Conservation (phyloP, 2,888 invertebrate species). For the Cantharis nigra region DNA sequence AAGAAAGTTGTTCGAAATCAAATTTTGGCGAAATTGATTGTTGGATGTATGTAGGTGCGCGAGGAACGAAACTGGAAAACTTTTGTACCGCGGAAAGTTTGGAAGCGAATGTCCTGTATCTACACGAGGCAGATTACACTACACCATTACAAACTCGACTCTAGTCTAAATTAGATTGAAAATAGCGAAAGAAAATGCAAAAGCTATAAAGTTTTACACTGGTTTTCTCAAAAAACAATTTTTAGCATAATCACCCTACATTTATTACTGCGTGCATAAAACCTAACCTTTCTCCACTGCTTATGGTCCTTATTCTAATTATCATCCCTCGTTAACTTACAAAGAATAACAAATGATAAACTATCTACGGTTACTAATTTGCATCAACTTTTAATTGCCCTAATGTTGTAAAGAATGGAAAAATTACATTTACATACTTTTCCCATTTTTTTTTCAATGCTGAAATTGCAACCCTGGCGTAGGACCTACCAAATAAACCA, state of each 20-base stretch:
- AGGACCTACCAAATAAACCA: neutral
- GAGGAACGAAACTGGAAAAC: slow-evolving; percentile 6
- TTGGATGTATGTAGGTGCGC: neutral
- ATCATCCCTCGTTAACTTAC: neutral
- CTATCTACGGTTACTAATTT: neutral
- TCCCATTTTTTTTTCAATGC: neutral
- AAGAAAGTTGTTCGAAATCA: neutral
- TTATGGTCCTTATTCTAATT: neutral
- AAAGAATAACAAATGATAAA: neutral
- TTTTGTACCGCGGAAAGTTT: slow-evolving; percentile 2
- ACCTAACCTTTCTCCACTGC: neutral
- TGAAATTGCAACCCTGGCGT: neutral
- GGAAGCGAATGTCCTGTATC: slow-evolving; percentile 1
- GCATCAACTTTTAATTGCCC: neutral
- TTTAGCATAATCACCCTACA: neutral
- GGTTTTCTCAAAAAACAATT: neutral
- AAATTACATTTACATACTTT: neutral
- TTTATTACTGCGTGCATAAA: neutral
- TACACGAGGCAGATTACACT: slow-evolving; percentile 8
- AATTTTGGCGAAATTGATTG: neutral
- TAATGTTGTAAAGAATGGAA: neutral
- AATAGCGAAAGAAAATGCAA: slow-evolving; percentile 11
- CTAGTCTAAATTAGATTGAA: slow-evolving; percentile 8
- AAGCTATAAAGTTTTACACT: neutral
- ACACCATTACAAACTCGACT: slow-evolving; percentile 15